phyloP scores from a whole-genome alignment of 2,113 vertebrate species.

The Tachysurus fulvidraco region DNA sequence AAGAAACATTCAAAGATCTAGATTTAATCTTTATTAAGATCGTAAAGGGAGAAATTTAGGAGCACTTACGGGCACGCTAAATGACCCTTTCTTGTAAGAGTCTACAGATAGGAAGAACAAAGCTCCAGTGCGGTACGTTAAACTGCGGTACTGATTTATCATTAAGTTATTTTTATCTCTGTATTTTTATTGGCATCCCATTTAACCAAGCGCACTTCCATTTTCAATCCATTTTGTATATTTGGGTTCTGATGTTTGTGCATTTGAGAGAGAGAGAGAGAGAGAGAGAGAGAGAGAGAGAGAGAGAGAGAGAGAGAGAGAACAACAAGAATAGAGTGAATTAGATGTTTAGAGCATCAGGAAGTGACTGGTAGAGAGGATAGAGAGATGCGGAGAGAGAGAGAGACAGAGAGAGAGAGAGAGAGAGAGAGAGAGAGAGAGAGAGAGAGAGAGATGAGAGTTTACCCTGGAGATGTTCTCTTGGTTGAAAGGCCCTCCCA shows the following conservation, averaged over 20 bases:
- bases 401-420: not conserved
- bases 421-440: slow-evolving; percentile 22
- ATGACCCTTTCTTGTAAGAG: not conserved
- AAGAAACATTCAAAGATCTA: not conserved
- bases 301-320: not conserved
- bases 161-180: slow-evolving; percentile 7
- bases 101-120: not conserved
- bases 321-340: not conserved
- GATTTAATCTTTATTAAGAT: not conserved
- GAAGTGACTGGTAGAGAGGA: too few species aligned
- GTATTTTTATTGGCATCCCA: slow-evolving; percentile 12
- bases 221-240: slow-evolving; percentile 1
- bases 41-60: not conserved
- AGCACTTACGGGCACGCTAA: not conserved
- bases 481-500: slow-evolving; percentile 54
- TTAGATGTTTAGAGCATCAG: not conserved
- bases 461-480: slow-evolving; percentile 55
- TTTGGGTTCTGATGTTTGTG: slow-evolving; percentile 16
- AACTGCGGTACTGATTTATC: not conserved
- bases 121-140: not conserved
- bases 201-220: slow-evolving; percentile 10
- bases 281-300: slow-evolving; percentile 1
- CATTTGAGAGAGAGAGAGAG: not conserved
- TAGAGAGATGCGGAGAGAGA: not conserved
- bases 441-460: slow-evolving; percentile 26